These are phyloP conservation scores for Muntiacus muntjak DNA, from an alignment of 2,113 vertebrate genomes.

Conservation along the genomic window DNA sequence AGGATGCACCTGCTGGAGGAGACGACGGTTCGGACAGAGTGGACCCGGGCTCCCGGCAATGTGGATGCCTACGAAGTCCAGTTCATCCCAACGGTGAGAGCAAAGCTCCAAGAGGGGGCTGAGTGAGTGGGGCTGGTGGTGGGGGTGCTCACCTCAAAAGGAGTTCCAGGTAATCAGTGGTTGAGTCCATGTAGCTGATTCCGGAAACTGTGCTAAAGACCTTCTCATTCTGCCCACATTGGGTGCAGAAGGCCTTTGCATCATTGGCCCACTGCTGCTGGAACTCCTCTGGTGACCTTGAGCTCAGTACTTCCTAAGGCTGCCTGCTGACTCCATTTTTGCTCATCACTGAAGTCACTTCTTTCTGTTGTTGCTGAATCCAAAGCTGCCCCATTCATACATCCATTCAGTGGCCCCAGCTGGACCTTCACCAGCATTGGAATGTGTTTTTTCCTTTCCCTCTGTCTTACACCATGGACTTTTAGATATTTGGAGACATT, in stretches of 20 bases:
- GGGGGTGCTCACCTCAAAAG: not conserved
- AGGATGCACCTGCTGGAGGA: slow-evolving; percentile 73
- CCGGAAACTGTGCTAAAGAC: not conserved
- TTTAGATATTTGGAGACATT: not conserved
- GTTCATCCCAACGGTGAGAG: slow-evolving; percentile 82
- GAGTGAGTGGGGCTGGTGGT: not conserved
- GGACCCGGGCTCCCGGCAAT: slow-evolving; percentile 62
- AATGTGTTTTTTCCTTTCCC: not conserved
- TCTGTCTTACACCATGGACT: not conserved
- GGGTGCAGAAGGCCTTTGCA: not conserved
- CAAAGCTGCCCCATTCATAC: not conserved
- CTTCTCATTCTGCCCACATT: not conserved
- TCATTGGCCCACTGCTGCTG: not conserved
- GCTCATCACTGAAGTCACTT: not conserved
- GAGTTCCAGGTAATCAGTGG: not conserved
- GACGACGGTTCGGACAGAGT: slow-evolving; percentile 71
- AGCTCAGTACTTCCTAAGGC: not conserved
- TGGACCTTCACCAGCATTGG: not conserved
- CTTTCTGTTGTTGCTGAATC: not conserved
- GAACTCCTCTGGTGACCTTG: not conserved
- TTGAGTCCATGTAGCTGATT: not conserved
- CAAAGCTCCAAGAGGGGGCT: not conserved
- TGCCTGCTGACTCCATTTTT: not conserved
- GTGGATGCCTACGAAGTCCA: slow-evolving; percentile 78
- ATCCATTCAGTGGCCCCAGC: not conserved